These are phyloP conservation scores for Micromesistius poutassou DNA, from an alignment of 2,797 vertebrate species.

Conservation along the genomic window DNA sequence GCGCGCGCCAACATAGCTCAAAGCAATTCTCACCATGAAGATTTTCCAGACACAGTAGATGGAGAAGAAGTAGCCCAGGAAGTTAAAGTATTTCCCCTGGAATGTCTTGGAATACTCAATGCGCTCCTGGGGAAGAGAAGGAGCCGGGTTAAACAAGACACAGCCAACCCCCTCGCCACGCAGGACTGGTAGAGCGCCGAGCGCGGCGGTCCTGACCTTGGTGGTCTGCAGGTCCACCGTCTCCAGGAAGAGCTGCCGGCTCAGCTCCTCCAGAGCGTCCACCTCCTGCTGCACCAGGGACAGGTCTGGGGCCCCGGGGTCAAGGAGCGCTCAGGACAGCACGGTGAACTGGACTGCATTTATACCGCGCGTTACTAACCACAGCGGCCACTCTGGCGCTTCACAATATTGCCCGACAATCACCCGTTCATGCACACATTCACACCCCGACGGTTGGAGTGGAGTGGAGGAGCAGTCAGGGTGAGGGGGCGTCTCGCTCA, in stretches of 20 bases:
- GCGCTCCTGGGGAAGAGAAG: conserved; percentile 78
- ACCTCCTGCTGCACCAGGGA: conserved; percentile 95
- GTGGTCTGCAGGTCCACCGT: conserved; percentile 95
- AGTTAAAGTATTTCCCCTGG: conserved; percentile 98
- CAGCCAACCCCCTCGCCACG: neutral
- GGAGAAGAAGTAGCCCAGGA: conserved; percentile 98
- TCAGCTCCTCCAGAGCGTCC: conserved; percentile 94
- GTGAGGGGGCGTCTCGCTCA: too few species aligned
- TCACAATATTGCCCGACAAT: too few species aligned
- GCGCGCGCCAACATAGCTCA: neutral
- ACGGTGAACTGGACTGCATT: too few species aligned
- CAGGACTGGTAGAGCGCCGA: neutral
- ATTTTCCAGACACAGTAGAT: conserved; percentile 99
- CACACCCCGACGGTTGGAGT: too few species aligned
- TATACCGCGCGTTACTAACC: too few species aligned
- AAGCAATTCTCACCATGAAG: conserved; percentile 86
- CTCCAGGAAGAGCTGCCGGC: conserved; percentile 95
- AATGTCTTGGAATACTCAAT: conserved; percentile 99
- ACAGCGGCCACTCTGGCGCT: too few species aligned
- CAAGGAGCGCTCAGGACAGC: conserved; percentile 38
- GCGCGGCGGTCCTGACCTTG: conserved; percentile 79
- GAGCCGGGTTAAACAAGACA: conserved; percentile 1
- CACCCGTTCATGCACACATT: too few species aligned
- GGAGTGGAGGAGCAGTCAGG: too few species aligned
- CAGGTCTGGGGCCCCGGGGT: conserved; percentile 83